phyloP scores from a whole-genome alignment of 2,797 vertebrate genomes.

The Furcifer pardalis region DNA sequence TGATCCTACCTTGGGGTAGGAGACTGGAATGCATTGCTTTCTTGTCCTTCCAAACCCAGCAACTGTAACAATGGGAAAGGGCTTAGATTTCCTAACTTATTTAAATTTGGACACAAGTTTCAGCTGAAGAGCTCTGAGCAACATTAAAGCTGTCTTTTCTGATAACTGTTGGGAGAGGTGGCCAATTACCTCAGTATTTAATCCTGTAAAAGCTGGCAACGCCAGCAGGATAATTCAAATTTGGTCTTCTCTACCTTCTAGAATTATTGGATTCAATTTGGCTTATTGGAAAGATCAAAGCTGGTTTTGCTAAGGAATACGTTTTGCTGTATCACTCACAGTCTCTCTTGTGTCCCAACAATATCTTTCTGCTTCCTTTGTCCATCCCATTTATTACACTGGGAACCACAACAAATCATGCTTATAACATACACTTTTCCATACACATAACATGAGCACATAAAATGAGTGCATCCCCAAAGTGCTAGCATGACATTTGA shows the following conservation, averaged over 20 bases:
- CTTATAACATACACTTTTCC: background rate
- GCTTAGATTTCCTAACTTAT: constrained; percentile 20
- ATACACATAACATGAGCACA: background rate
- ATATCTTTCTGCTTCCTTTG: background rate
- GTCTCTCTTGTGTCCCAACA: background rate
- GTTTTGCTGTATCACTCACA: background rate
- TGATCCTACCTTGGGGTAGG: constrained; percentile 2
- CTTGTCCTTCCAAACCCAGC: background rate
- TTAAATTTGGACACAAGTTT: constrained; percentile 14
- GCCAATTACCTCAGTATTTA: constrained; percentile 34
- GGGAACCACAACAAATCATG: background rate
- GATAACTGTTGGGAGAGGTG: constrained; percentile 2
- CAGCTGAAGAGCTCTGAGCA: constrained; percentile 25
- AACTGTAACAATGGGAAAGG: background rate
- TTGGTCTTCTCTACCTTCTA: constrained; percentile 2
- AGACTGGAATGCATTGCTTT: background rate
- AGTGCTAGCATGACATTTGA: background rate
- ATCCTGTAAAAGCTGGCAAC: constrained; percentile 1
- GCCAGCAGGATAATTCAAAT: constrained; percentile 12
- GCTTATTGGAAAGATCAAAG: constrained; percentile 5
- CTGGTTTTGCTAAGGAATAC: background rate
- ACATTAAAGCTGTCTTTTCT: constrained; percentile 22
- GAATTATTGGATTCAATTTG: constrained; percentile 7
- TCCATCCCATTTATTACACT: background rate
- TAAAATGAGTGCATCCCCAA: constrained; percentile 1